These are phyloP conservation scores for Pantelozetes paolii DNA, from an alignment of 2,888 invertebrate species.

Conservation along the genomic window DNA sequence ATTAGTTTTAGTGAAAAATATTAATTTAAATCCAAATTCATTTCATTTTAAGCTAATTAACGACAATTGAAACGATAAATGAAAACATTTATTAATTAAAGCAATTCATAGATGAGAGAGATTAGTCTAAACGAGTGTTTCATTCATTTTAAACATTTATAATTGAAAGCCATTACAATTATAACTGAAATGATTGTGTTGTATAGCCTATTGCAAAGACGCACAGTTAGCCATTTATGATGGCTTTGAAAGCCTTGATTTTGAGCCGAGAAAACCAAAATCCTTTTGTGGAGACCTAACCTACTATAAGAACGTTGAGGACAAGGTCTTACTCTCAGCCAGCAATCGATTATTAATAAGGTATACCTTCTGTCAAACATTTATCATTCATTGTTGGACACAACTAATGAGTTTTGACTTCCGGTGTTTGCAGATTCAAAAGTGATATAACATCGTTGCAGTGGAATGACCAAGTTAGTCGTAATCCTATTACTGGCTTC, in stretches of 20 bases:
- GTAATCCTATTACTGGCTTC: constrained; percentile 50
- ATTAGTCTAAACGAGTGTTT: no score
- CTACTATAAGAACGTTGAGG: constrained; percentile 54
- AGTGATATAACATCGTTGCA: constrained; percentile 38
- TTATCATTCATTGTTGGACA: not conserved
- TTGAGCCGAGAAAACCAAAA: constrained; percentile 48
- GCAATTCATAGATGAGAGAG: no score
- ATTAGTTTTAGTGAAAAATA: not conserved
- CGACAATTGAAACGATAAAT: not conserved
- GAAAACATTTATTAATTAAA: no score
- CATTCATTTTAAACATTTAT: no score
- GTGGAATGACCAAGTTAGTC: constrained; percentile 39
- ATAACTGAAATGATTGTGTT: no score
- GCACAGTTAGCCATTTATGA: constrained; percentile 54
- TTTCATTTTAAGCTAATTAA: not conserved
- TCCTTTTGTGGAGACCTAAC: constrained; percentile 54
- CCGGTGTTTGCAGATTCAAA: constrained; percentile 35
- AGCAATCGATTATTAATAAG: constrained; percentile 53
- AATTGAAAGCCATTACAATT: no score
- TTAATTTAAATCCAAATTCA: not conserved
- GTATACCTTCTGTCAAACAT: constrained; percentile 44
- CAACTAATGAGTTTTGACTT: not conserved
- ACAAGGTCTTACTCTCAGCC: constrained; percentile 53
- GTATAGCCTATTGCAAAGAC: constrained; percentile 53
- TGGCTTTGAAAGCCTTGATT: constrained; percentile 51